A percentile compares a stretch with the other conserved stretches of the same genome.
Conservation (phyloP, 2,113 vertebrate genomes). For the Tylochromis polylepis region DNA sequence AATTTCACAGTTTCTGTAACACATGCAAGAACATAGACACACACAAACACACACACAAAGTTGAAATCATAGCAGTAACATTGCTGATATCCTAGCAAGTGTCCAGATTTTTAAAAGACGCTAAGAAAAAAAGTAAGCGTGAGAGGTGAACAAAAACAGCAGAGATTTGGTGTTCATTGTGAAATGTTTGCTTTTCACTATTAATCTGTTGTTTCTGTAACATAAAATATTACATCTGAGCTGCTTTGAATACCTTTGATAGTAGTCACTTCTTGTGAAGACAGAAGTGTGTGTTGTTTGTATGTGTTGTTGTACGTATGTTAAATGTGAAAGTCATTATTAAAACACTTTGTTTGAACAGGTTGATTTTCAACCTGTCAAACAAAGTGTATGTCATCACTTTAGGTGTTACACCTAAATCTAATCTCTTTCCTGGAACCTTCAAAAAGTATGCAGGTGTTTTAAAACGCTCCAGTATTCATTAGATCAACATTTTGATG, state of each 20-base stretch:
- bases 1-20: not conserved
- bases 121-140: not conserved
- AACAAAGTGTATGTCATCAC: not conserved
- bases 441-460: accelerated
- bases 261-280: not conserved
- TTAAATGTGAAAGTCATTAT: not conserved
- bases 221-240: not conserved
- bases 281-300: not conserved
- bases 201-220: not conserved
- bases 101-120: too few relatives aligned
- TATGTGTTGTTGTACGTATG: not conserved
- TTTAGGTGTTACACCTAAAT: not conserved
- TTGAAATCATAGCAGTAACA: not conserved
- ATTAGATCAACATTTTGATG: not conserved
- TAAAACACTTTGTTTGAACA: not conserved
- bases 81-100: not conserved
- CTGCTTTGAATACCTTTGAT: not conserved
- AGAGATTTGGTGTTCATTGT: not conserved
- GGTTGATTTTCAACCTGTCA: too few relatives aligned
- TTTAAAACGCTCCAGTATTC: accelerated
- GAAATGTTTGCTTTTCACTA: not conserved
- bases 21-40: accelerated
- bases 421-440: not conserved
- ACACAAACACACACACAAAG: not conserved
- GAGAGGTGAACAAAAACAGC: not conserved